Evolutionary conservation across 2,888 invertebrate genomes (phyloP).

Genomic region (Nemurella pictetii): DNA sequence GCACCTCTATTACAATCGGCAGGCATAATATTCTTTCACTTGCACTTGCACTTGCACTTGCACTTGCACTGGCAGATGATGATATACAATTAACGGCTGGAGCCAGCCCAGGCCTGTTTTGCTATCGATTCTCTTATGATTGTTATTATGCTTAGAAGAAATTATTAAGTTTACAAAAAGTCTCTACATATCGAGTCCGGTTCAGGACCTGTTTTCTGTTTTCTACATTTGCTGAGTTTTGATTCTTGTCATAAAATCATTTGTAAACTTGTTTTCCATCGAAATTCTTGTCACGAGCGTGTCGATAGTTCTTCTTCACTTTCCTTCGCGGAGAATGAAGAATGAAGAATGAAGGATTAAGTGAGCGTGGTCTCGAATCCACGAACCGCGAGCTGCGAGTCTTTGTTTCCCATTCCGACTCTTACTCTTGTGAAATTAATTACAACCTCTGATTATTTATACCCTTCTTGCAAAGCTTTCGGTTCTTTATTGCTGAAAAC

Average conservation of each 20-base stretch:
- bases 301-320: not conserved
- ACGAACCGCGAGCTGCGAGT: too few relatives aligned
- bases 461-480: too few relatives aligned
- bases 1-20: too few relatives aligned
- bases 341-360: too few relatives aligned
- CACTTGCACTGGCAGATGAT: not conserved
- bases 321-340: not conserved
- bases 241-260: slow-evolving; percentile 19
- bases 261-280: slow-evolving; percentile 14
- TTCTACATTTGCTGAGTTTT: not conserved
- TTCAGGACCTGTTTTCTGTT: slow-evolving; percentile 4
- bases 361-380: not conserved
- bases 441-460: too few relatives aligned
- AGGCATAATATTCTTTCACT: not conserved
- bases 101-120: not conserved
- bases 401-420: too few relatives aligned
- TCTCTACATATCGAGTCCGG: not conserved
- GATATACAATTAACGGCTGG: not conserved
- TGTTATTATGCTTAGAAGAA: not conserved
- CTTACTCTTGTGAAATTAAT: too few relatives aligned
- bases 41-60: not conserved
- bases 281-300: not conserved
- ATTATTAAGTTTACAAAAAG: not conserved
- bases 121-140: not conserved
- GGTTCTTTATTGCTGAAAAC: too few relatives aligned